Evolutionary conservation across 2,113 vertebrate genomes (phyloP), one percentile per base, ranked within the genome.

Genomic region (Hippocampus zosterae): DNA sequence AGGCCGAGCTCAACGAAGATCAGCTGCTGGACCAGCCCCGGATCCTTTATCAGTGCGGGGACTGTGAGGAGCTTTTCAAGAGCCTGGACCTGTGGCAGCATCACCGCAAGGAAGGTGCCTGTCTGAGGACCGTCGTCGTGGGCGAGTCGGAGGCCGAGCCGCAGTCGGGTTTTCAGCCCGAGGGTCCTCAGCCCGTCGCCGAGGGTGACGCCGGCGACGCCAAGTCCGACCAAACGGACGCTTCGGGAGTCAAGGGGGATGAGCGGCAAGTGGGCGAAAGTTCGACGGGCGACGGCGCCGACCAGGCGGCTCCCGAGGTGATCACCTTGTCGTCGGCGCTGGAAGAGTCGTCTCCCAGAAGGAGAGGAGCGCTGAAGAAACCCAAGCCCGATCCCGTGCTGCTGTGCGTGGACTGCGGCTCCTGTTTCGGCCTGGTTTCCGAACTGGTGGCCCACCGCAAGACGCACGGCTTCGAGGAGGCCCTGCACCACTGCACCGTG

Each of bases 341-440:
- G 48, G 86, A 89, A 18, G 87, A 89, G 64, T 85, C 56, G 0
- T 89, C 85, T 69, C 79, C 84, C 9, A 89, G 61, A 74, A 87
- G 71, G 71, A 79, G 89, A 46, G 85, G 84, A 3, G 70, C 78
- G 1, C 86, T 74, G 64, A 92, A 92, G 69, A 92, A 91, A 62
- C 74, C 82, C 0, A 92, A 92, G 73, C 88, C 88, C 0, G 86
- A 90, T 21, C 85, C 87, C 2, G 93, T 92, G 29, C 92, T 95
- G 65, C 88, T 97, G 1, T 97, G 95, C 18, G 91, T 96, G 63
- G 95, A 96, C 76, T 97, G 95, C 1, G 95, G 95, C 10, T 87
- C 92, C 15, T 93, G 94, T 76, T 96, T 95, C 8, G 88, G 93
- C 72, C 86, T 94, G 0, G 95, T 96, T 73, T 85, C 93, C 0